Evolutionary conservation across 30 jellyfish, hydroid and myxozoan species (phyloP).

Genomic region (Hydractinia symbiolongicarpus): DNA sequence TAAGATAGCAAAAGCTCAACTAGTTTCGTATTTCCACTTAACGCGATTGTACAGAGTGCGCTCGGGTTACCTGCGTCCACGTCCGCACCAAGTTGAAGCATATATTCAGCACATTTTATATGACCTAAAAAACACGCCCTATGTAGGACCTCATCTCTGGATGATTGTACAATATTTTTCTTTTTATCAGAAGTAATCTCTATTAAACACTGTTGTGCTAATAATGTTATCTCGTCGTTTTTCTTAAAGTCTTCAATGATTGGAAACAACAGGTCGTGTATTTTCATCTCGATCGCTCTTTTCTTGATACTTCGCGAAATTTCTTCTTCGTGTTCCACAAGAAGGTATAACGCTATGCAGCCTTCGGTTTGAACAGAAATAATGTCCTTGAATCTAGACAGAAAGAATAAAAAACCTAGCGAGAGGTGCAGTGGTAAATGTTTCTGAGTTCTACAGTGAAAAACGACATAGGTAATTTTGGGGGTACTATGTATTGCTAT

Average conservation of each 20-base stretch:
- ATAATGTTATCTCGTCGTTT: constrained; percentile 23
- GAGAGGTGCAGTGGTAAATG: too few species aligned
- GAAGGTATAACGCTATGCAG: constrained; percentile 56
- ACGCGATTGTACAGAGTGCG: constrained; percentile 54
- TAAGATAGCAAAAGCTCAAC: constrained; percentile 42
- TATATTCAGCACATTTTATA: constrained; percentile 42
- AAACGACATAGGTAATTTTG: too few species aligned
- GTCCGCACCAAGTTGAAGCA: constrained; percentile 75
- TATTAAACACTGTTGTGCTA: constrained; percentile 54
- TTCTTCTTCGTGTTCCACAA: constrained; percentile 28
- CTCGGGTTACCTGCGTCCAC: constrained; percentile 41
- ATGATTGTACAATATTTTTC: neutral
- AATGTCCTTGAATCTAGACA: constrained; percentile 57
- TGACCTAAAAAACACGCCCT: constrained; percentile 57
- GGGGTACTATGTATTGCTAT: too few species aligned
- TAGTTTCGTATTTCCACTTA: constrained; percentile 31
- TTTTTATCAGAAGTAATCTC: constrained; percentile 38
- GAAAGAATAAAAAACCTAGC: neutral
- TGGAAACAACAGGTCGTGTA: constrained; percentile 46
- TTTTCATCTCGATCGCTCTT: constrained; percentile 41
- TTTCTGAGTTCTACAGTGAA: too few species aligned
- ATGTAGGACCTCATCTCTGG: constrained; percentile 54
- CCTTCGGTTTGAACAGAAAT: constrained; percentile 62
- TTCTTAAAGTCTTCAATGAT: constrained; percentile 33
- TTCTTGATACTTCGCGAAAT: constrained; percentile 24